Conservation (phyloP, 2,888 invertebrate species). For the Nudaria mundana region DNA sequence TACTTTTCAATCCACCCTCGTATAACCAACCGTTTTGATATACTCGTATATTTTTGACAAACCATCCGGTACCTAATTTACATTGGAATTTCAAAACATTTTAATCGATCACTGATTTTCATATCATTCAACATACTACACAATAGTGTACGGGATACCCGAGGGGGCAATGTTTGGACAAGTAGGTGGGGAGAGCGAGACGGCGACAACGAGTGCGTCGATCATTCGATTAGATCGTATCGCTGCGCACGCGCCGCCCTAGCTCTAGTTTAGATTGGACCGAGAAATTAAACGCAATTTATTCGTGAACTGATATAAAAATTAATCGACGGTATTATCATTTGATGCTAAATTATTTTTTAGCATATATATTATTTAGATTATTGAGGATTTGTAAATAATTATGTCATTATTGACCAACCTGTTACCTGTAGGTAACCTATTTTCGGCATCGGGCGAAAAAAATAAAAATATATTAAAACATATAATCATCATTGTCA, state of each 20-base stretch:
- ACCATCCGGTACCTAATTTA: neutral
- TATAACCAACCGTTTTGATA: too few species aligned
- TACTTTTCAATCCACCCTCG: too few species aligned
- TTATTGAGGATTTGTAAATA: too few species aligned
- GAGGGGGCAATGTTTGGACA: slow-evolving; percentile 65
- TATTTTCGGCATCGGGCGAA: too few species aligned
- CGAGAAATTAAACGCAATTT: slow-evolving; percentile 62
- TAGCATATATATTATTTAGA: too few species aligned
- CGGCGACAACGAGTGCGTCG: slow-evolving; percentile 63
- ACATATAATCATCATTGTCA: neutral
- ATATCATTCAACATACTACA: too few species aligned
- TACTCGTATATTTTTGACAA: too few species aligned
- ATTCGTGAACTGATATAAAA: slow-evolving; percentile 43
- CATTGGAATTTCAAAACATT: slow-evolving; percentile 6
- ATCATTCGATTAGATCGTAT: slow-evolving; percentile 64
- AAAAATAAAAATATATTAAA: neutral
- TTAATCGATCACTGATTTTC: slow-evolving; percentile 14
- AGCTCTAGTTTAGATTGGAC: slow-evolving; percentile 48
- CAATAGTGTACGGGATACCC: slow-evolving; percentile 28
- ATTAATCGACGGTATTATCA: slow-evolving; percentile 52
- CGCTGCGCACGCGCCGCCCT: slow-evolving; percentile 58
- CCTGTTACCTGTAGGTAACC: too few species aligned
- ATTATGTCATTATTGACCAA: too few species aligned
- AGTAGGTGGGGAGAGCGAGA: slow-evolving; percentile 43
- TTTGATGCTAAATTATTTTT: slow-evolving; percentile 34